Conservation (phyloP, 2,888 invertebrate genomes). For the Polyommatus iphigenia region DNA sequence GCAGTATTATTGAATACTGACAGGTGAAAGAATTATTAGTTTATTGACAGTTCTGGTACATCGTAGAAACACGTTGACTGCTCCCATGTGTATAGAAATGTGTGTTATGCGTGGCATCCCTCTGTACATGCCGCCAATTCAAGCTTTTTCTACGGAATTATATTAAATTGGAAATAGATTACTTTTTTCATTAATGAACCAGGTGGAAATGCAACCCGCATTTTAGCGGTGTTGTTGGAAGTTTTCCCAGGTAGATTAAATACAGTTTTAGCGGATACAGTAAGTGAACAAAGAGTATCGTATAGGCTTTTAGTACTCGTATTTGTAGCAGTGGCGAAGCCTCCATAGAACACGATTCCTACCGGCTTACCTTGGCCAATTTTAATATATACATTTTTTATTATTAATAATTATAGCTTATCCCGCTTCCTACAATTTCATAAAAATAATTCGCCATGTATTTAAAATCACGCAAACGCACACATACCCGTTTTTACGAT, state of each 20-base stretch:
- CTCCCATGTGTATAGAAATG: conserved; percentile 55
- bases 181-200: conserved; percentile 7
- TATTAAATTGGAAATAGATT: conserved; percentile 15
- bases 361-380: too few relatives aligned
- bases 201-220: neutral
- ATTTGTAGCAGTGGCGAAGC: too few relatives aligned
- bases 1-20: neutral
- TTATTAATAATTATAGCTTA: too few relatives aligned
- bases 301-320: too few relatives aligned
- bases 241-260: neutral
- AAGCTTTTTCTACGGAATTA: conserved; percentile 35
- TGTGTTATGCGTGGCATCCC: conserved; percentile 46
- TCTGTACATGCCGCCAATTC: conserved; percentile 65
- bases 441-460: too few relatives aligned
- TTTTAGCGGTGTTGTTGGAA: neutral
- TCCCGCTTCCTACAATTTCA: too few relatives aligned
- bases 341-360: too few relatives aligned
- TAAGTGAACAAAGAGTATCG: neutral
- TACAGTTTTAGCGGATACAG: neutral
- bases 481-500: too few relatives aligned
- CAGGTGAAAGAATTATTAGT: neutral
- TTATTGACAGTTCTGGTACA: too few relatives aligned
- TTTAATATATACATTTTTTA: too few relatives aligned
- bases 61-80: neutral
- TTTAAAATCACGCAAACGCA: too few relatives aligned